Conservation (phyloP, 2,888 invertebrate species). For the Papilio elwesi region DNA sequence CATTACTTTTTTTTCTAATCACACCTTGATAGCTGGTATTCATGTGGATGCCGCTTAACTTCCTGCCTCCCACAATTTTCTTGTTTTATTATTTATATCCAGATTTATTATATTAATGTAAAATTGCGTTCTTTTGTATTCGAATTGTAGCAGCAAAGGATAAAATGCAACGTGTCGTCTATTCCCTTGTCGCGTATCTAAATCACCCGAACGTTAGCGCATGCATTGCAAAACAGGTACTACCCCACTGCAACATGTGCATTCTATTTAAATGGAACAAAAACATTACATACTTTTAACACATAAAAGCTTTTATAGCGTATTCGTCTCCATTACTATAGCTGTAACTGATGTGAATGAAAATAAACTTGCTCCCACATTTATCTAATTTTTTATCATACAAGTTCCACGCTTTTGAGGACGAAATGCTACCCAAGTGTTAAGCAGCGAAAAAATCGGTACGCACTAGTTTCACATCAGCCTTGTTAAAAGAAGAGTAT, state of each 20-base stretch:
- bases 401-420: too few relatives aligned
- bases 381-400: too few relatives aligned
- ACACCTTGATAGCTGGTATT: too few relatives aligned
- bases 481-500: too few relatives aligned
- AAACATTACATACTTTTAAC: constrained; percentile 11
- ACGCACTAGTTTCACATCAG: too few relatives aligned
- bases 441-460: too few relatives aligned
- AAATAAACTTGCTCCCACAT: too few relatives aligned
- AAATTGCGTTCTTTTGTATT: constrained; percentile 9
- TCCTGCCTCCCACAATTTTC: too few relatives aligned
- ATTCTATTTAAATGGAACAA: constrained; percentile 12
- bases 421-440: too few relatives aligned
- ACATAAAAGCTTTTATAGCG: constrained; percentile 16
- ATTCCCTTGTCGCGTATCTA: constrained; percentile 16
- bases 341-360: neutral
- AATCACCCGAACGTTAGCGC: constrained; percentile 15
- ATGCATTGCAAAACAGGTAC: constrained; percentile 20
- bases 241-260: constrained; percentile 1
- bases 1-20: too few relatives aligned
- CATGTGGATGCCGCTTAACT: too few relatives aligned
- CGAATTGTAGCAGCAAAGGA: constrained; percentile 7
- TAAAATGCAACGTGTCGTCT: constrained; percentile 18
- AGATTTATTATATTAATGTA: neutral
- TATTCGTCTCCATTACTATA: constrained; percentile 16
- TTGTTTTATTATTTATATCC: too few relatives aligned